Evolutionary conservation across 1,140 invertebrate genomes (phyloP).

Genomic region (Lordiphosa clarofinis): DNA sequence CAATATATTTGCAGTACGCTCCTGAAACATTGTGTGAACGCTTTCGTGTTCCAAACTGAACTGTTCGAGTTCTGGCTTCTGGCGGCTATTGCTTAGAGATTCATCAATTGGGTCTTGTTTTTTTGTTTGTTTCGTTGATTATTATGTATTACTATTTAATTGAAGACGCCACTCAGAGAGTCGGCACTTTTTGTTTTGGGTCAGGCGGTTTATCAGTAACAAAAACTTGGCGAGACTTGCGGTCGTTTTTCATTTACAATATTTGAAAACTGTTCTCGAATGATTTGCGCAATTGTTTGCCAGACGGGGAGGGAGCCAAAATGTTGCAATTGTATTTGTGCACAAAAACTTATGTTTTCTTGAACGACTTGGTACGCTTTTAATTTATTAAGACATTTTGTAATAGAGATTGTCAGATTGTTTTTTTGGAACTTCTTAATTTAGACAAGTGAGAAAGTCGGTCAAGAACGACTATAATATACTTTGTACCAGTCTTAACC

Average conservation of each 20-base stretch:
- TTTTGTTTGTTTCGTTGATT: constrained; percentile 38
- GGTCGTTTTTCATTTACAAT: constrained; percentile 22
- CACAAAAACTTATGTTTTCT: too few relatives aligned
- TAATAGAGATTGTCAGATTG: too few relatives aligned
- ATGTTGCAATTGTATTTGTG: too few relatives aligned
- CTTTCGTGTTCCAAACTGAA: constrained; percentile 53
- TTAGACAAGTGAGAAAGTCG: too few relatives aligned
- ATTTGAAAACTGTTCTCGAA: constrained; percentile 40
- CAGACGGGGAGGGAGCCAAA: not conserved
- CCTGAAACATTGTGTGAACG: constrained; percentile 46
- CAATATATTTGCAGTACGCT: constrained; percentile 13
- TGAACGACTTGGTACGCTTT: too few relatives aligned
- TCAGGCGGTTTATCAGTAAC: constrained; percentile 58
- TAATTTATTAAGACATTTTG: too few relatives aligned
- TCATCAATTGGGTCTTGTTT: constrained; percentile 45
- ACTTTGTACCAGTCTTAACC: too few relatives aligned
- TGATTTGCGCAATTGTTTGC: constrained; percentile 40
- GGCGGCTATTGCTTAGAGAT: constrained; percentile 25
- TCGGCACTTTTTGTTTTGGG: constrained; percentile 30
- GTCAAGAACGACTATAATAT: too few relatives aligned
- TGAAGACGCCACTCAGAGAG: constrained; percentile 38
- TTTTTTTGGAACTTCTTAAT: too few relatives aligned
- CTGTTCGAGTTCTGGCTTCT: constrained; percentile 24
- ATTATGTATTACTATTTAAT: constrained; percentile 72
- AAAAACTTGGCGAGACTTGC: constrained; percentile 15